A percentile compares a stretch with the other conserved stretches of the same genome.
phyloP scores from a whole-genome alignment of 2,113 vertebrate genomes.

The Perca fluviatilis region DNA sequence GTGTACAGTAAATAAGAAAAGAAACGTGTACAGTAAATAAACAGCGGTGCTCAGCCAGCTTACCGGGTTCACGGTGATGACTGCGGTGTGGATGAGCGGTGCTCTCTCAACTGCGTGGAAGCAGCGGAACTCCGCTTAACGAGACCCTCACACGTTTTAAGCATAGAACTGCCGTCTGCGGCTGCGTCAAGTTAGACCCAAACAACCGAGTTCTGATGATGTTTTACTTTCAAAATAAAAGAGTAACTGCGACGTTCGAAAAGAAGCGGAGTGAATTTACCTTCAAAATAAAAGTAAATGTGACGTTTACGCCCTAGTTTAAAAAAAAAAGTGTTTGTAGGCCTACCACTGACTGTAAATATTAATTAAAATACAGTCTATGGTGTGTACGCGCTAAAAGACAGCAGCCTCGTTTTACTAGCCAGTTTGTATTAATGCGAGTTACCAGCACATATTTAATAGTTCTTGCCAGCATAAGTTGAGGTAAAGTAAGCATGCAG shows the following conservation, averaged over 20 bases:
- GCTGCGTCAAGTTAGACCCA: background rate
- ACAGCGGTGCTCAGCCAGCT: constrained; percentile 14
- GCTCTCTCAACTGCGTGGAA: background rate
- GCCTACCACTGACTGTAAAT: too few relatives aligned
- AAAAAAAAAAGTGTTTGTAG: too few relatives aligned
- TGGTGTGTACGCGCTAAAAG: background rate
- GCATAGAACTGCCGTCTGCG: constrained; percentile 4
- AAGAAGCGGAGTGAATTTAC: background rate
- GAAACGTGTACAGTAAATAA: background rate
- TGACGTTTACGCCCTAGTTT: background rate
- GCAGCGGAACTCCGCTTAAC: constrained; percentile 39
- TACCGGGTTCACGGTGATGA: constrained; percentile 52
- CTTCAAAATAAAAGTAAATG: constrained; percentile 42
- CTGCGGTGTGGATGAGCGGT: constrained; percentile 24
- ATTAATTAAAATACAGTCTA: too few relatives aligned
- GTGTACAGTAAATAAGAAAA: background rate
- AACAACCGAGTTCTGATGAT: background rate
- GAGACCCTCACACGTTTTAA: constrained; percentile 39
- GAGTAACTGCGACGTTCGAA: too few relatives aligned
- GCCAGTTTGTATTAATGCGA: background rate
- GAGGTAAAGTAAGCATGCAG: background rate
- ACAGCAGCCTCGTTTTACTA: too few relatives aligned
- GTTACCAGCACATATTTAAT: background rate
- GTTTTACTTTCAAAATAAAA: constrained; percentile 43
- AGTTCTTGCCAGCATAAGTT: background rate